phyloP scores from a whole-genome alignment of 2,113 vertebrate genomes.

The Mus musculus region GRCm39 chr6:101835001-101835500 shows the following conservation, averaged over 20 bases:
- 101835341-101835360: fast-evolving
- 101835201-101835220: neutral
- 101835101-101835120: neutral
- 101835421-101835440: neutral
- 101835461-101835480: neutral
- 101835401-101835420: neutral
- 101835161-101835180: neutral
- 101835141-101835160: neutral
- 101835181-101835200: neutral
- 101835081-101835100: neutral
- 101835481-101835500: neutral
- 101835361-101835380: neutral
- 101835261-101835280: neutral
- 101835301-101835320: neutral
- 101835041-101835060: neutral
- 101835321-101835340: neutral
- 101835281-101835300: neutral
- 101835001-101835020: neutral
- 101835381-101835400: neutral
- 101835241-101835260: neutral
- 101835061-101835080: no score
- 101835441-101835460: neutral
- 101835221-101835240: neutral
- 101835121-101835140: neutral
- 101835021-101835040: neutral